Base-by-base conservation (phyloP, 2,113 vertebrate species). In the Callaeas wilsoni region DNA sequence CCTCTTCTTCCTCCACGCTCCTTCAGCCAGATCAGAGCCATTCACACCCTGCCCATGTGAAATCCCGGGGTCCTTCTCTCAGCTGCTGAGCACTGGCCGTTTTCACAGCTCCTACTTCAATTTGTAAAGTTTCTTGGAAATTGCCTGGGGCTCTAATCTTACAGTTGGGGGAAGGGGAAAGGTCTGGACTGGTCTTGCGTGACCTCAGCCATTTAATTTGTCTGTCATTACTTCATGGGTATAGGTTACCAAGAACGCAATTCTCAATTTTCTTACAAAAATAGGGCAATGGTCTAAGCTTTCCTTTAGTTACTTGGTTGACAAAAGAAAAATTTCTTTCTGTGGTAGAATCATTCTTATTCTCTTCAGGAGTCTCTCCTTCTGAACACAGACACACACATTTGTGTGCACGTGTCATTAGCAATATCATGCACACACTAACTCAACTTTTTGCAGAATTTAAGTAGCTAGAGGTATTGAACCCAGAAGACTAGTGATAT, bases 201-300 rank as follows among this genome's bases (percentile, higher is more conserved):
- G 88, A 96, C 87, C 59, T 93, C 77, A 85, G 90, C 69, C 80
- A 42, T 89, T 87, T 95, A 76, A 97, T 97, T 96, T 94, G 78
- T 97, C 94, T 93, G 78, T 97, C 93, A 76, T 91, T 95, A 80
- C 78, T 93, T 84, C 93, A 63, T 55, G 74, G 65, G 39, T 94
- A 46, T 95, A 93, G 76, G 79, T 95, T 95, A 93, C 74, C 76
- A 87, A 91, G 67, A 90, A 50, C 6, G 18, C 87, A 82, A 86
- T 79, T 96, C 89, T 84, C 33, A 79, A 33, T 57, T 94, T 92
- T 89, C 85, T 85, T 73, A 46, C 55, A 67, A 50, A 78, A 46
- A 76, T 1, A 69, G 42, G 30, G 50, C 53, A 79, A 4, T 44
- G 11, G 73, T 89, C 37, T 83, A 37, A 55, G 18, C 57, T 89